These are phyloP conservation scores for Peromyscus attwateri DNA, from an alignment of 2,797 vertebrate genomes.

Conservation along the genomic window DNA sequence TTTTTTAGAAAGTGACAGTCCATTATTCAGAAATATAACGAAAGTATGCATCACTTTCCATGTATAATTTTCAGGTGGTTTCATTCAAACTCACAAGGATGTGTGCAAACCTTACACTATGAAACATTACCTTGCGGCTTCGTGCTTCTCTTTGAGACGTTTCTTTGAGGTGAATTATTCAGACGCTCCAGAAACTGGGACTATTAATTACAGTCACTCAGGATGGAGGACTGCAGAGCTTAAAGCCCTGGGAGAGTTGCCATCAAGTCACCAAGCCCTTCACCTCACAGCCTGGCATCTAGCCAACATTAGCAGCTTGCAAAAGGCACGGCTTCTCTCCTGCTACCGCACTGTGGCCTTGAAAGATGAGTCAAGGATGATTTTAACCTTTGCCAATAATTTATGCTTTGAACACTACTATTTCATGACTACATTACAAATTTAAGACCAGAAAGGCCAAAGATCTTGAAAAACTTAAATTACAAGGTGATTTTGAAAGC, in stretches of 20 bases:
- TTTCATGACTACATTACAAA: background rate
- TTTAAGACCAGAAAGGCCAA: background rate
- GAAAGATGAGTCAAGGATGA: background rate
- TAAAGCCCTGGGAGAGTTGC: background rate
- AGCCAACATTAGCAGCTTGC: background rate
- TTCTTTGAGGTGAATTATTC: conserved; percentile 63
- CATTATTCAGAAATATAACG: background rate
- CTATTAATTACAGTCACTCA: conserved; percentile 63
- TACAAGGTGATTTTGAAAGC: background rate
- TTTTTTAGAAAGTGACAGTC: background rate
- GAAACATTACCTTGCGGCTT: background rate
- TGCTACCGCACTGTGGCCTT: background rate
- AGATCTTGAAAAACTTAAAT: conserved; percentile 26
- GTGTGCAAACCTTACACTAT: background rate
- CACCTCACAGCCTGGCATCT: background rate
- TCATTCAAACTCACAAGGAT: background rate
- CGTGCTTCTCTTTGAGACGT: conserved; percentile 17
- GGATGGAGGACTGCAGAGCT: background rate
- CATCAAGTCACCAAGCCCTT: conserved; percentile 1
- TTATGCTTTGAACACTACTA: background rate
- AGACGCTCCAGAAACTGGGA: conserved; percentile 35
- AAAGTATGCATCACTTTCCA: background rate
- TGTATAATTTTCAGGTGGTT: background rate
- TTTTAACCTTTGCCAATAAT: background rate
- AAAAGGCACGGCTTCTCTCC: background rate